Base-by-base conservation (phyloP, 2,888 invertebrate genomes). In the Pasiphila rectangulata region DNA sequence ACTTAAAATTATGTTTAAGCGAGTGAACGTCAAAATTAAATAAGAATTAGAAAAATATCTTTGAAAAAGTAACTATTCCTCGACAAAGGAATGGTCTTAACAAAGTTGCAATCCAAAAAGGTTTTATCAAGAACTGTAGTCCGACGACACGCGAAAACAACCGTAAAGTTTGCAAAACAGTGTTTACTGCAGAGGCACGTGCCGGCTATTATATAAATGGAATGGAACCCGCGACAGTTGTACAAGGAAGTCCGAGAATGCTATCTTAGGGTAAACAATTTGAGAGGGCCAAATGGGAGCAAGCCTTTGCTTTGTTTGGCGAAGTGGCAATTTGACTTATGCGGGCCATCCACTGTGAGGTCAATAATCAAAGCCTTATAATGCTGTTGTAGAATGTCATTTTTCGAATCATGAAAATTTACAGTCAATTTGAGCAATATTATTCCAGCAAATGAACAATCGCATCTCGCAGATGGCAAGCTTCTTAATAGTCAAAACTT, bases 101-200 rank as follows among this genome's bases (percentile, higher is more conserved):
- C 27, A 13, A 27, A 27, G 27, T 13, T 3, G 17, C 42, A 42
- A 38, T 51, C 23, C 38, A 46, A 39, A 46, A 51, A 35, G 35
- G 32, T 46, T 47, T 52, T 45, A 50, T 48, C 47, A 52, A 39
- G 51, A 52, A 44, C 41, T 40, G 47, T 52, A 39, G 41, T 50
- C 50, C 24, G 41, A 39, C 44, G 41, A 45, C 42, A 46, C 24
- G 32, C 36, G 12, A 32, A 37, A 46, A 53, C 45, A 51, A 45
- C 47, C 47, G 37, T 57, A 57, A 51, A 53, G 46, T 51, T 37
- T 40, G 35, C 51, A 51, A 57, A 51, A 46, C 49, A 51, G 46
- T 54, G 53, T 54, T 56, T 56, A 56, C 52, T 47, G 24, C 45
- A 25, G n/a, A 27, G 52, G 46, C 53, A 53, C 56, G 51, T 49